Conservation (phyloP, 1,140 invertebrate species). For the Choristoneura fumiferana region DNA sequence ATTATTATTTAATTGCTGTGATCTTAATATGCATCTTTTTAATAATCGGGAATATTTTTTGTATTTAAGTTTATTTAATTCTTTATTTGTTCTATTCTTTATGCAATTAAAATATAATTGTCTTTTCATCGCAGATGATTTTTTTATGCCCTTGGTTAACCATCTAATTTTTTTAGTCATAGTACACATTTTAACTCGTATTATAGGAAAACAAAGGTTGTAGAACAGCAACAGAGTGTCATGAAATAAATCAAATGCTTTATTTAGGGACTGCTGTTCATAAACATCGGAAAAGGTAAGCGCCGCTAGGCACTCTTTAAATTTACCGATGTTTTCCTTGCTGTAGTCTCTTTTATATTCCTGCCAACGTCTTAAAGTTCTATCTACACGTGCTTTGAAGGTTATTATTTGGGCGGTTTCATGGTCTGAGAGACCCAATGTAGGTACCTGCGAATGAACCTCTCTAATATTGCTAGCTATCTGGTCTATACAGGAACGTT, state of each 20-base stretch:
- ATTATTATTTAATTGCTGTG: background rate
- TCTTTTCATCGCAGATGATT: background rate
- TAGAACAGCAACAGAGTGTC: slow-evolving; percentile 16
- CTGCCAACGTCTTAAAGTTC: slow-evolving; percentile 1
- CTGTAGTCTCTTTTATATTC: slow-evolving; percentile 24
- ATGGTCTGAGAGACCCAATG: slow-evolving; percentile 26
- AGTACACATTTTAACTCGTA: background rate
- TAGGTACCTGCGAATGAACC: slow-evolving; percentile 12
- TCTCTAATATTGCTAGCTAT: slow-evolving; percentile 28
- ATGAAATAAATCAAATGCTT: slow-evolving; percentile 24
- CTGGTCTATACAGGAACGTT: slow-evolving; percentile 26
- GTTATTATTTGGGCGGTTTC: slow-evolving; percentile 28
- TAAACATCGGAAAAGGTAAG: slow-evolving; percentile 2
- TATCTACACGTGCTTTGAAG: slow-evolving; percentile 9
- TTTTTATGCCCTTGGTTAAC: slow-evolving; percentile 13
- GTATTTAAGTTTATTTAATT: background rate
- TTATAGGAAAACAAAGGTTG: slow-evolving; percentile 17
- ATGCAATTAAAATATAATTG: slow-evolving; percentile 3
- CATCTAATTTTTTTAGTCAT: background rate
- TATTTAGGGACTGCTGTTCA: no score
- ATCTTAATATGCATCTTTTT: background rate
- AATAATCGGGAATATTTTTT: background rate
- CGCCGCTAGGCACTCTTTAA: slow-evolving; percentile 14
- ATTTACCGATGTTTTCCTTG: slow-evolving; percentile 22
- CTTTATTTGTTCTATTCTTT: background rate